Evolutionary conservation across 1,140 invertebrate genomes (phyloP), one percentile per base, ranked within the genome.

Genomic region (Macrosteles quadrilineatus): DNA sequence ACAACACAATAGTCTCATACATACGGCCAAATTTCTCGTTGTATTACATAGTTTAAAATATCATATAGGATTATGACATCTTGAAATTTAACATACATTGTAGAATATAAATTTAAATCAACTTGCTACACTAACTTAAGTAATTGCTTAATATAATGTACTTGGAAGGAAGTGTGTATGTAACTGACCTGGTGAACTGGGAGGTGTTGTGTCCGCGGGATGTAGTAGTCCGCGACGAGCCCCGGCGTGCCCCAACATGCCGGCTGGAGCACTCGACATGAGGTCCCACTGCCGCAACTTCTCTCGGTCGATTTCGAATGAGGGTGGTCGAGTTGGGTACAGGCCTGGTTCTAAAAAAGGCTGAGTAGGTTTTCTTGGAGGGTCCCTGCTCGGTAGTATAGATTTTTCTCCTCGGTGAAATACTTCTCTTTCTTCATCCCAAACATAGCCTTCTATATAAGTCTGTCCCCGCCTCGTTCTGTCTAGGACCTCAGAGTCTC

Each of bases 241-340:
- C 43, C 68, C 36, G 6, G 31, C 64, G 14, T 50, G 68, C 59
- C 71, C 70, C 23, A 76, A 67, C 74, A 75, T 76, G 74, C 82
- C 79, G 63, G 83, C 81, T 77, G 84, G 84, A 71, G 87, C 91
- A 83, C 91, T 92, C 50, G 91, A 94, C 86, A 93, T 85, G 71
- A 93, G 85, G 81, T 94, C 92, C 92, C 92, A 94, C 77, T 94
- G 92, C 32, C 92, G 85, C 73, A 94, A 84, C 73, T 91, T 93
- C 81, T 94, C 92, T 75, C 91, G 87, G 82, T 94, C 92, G 73
- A 93, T 87, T 78, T 91, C 90, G 67, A 74, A 72, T 47, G 77
- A 74, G 29, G 75, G 73, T 55, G 73, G 72, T 19, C 73, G 71
- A 59, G 72, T 71, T 72, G 78, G 78, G 79, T 83, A 82, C 80